Evolutionary conservation across 2,113 vertebrate genomes (phyloP).

Genomic region (Cyrtonyx montezumae): DNA sequence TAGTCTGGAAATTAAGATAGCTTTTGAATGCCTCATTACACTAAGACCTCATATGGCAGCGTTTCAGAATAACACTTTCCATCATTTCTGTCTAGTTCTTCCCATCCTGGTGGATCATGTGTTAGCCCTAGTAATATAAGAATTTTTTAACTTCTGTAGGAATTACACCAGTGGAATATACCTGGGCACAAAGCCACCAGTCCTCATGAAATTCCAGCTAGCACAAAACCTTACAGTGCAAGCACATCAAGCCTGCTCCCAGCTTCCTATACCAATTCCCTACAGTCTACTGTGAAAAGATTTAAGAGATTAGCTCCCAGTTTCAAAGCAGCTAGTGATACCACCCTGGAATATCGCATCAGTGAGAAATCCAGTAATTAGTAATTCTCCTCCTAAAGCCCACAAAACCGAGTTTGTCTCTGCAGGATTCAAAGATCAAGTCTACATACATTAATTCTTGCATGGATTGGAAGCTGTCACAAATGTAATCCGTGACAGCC

Average conservation of each 20-base stretch:
- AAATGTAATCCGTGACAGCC: fast-evolving
- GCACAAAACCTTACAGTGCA: background rate
- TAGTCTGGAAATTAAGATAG: background rate
- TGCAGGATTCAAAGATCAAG: background rate
- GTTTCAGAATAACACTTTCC: background rate
- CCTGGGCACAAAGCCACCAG: background rate
- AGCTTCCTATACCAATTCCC: background rate
- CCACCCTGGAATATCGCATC: background rate
- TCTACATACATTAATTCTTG: background rate
- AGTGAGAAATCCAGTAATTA: background rate
- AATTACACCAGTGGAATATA: background rate
- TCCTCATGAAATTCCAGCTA: background rate
- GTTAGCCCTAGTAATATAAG: background rate
- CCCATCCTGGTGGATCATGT: background rate
- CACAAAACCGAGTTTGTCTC: background rate
- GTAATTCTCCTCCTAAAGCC: background rate
- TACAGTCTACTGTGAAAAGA: background rate
- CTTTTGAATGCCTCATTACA: background rate
- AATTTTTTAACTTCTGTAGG: background rate
- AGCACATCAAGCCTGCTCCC: background rate
- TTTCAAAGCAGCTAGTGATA: background rate
- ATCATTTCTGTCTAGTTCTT: background rate
- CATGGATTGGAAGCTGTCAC: background rate
- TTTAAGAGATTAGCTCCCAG: fast-evolving
- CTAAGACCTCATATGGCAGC: background rate